A percentile compares a stretch with the other conserved stretches of the same genome.
Evolutionary conservation across 2,113 vertebrate species (phyloP).

Genomic region (Muntiacus muntjak): DNA sequence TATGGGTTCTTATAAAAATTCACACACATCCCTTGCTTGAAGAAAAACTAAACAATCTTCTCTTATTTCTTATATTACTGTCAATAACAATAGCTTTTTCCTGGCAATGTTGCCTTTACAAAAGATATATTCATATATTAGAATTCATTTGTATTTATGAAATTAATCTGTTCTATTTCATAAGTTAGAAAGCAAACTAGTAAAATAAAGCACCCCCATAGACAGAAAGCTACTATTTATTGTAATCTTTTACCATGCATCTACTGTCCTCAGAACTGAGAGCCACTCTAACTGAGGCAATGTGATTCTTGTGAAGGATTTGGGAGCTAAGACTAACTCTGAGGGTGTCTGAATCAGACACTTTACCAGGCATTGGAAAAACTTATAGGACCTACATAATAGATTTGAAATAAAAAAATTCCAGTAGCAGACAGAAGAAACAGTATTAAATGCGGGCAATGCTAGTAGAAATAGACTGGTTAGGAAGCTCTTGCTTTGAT

Average conservation of each 20-base stretch:
- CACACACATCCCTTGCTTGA: background rate
- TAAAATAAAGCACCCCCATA: background rate
- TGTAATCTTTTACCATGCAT: background rate
- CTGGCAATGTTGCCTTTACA: background rate
- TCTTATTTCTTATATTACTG: background rate
- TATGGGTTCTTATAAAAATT: background rate
- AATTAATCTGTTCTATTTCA: background rate
- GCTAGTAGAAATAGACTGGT: background rate
- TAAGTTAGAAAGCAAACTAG: background rate
- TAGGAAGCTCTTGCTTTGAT: background rate
- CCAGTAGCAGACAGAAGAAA: background rate
- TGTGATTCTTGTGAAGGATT: background rate
- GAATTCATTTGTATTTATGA: background rate
- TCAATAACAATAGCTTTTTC: background rate
- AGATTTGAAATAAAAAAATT: background rate
- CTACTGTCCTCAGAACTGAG: background rate
- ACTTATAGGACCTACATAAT: conserved; percentile 37
- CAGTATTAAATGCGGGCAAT: background rate
- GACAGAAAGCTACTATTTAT: background rate
- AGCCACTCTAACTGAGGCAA: background rate
- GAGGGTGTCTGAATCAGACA: background rate
- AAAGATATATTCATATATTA: background rate
- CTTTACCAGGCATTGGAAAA: background rate
- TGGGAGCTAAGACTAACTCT: background rate
- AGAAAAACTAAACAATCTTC: background rate